phyloP scores from a whole-genome alignment of 2,113 vertebrate species.

The Oncorhynchus tshawytscha region DNA sequence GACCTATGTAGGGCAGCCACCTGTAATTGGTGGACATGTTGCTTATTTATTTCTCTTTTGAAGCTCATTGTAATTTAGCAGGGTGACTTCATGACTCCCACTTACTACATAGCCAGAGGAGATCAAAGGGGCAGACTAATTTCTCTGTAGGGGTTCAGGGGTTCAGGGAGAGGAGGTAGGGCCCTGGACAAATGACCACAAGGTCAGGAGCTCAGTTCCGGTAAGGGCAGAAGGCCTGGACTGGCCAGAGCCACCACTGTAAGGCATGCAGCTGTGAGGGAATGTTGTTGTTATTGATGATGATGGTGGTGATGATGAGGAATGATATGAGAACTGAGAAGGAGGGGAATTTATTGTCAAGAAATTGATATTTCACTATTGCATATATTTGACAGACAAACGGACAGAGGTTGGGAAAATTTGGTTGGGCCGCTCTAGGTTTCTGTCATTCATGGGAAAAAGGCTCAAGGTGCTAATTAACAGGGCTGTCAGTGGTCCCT shows the following conservation, averaged over 20 bases:
- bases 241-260: conserved; percentile 41
- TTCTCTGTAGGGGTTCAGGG: conserved; percentile 53
- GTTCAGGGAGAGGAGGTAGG: conserved; percentile 5
- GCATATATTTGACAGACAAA: conserved; percentile 21
- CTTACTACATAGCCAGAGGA: conserved; percentile 40
- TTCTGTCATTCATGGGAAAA: conserved; percentile 26
- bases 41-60: conserved; percentile 58
- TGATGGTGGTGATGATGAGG: conserved; percentile 57
- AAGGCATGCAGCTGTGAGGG: conserved; percentile 13
- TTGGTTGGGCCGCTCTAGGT: neutral
- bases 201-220: conserved; percentile 72
- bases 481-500: conserved; percentile 72
- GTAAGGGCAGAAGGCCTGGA: conserved; percentile 41
- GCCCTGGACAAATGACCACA: conserved; percentile 68
- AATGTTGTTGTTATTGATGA: neutral
- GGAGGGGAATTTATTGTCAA: too few relatives aligned
- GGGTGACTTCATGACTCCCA: conserved; percentile 54
- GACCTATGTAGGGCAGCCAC: conserved; percentile 28
- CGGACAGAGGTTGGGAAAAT: conserved; percentile 21
- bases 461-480: conserved; percentile 73
- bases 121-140: conserved; percentile 67
- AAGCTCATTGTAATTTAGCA: conserved; percentile 66
- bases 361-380: too few relatives aligned
- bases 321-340: neutral
- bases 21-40: conserved; percentile 28